Base-by-base conservation (phyloP, 2,888 invertebrate genomes). In the Trissoscelio sp. region DNA sequence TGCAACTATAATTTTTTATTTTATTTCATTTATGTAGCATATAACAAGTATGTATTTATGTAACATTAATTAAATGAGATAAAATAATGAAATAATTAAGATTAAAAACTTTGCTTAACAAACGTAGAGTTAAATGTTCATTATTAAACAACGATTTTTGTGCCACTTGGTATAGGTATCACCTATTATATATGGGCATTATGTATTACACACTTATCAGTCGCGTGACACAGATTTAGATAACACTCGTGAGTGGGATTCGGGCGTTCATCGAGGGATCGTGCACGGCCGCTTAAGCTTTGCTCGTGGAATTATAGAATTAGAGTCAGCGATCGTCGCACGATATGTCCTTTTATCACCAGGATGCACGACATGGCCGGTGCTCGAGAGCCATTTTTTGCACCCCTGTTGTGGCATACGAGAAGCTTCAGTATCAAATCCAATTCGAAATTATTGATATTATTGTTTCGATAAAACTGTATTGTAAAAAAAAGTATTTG, bases 221-320 rank as follows among this genome's bases (percentile, higher is more conserved):
- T 83, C 86, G 87, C 85, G 84, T 85, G 88, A 87, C 88, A 86
- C 86, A 86, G 86, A 88, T 88, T 86, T 86, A 86, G 88, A 88
- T 87, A 88, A 87, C 86, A 86, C 80, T 73, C 79, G 70, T 70
- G 80, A 80, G 74, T 74, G 74, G 80, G 74, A 80, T 80, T 75
- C 70, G 70, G 78, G 57, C 73, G 64, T 77, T 73, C 72, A 73
- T 81, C 72, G 66, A 77, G 72, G 72, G 81, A 75, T 81, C 72
- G 81, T 75, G 75, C 67, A 77, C 55, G 70, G 83, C 69, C 82
- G 84, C 80, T 87, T 86, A 86, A 84, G 84, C 85, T 73, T 64
- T 58, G 75, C 81, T 69, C 77, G 53, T 60, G 86, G 87, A 86
- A 87, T 88, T 87, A 87, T 85, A 86, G 87, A 88, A 88, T 88